phyloP scores from a whole-genome alignment of 92 coral and sea anemone species.

The Plumapathes pennacea region DNA sequence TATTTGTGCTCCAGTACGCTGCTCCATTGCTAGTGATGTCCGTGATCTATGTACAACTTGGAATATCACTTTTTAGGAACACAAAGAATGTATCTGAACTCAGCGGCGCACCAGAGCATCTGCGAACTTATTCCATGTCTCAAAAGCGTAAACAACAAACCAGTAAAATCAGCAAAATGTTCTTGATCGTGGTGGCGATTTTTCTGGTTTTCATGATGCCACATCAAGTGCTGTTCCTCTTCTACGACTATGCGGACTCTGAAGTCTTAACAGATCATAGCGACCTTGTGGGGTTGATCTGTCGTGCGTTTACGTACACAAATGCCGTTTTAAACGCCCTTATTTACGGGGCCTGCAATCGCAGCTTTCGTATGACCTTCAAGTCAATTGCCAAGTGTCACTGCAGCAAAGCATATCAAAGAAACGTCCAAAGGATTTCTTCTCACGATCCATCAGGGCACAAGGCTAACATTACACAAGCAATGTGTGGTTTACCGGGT shows the following conservation, averaged over 20 bases:
- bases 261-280: conserved; percentile 31
- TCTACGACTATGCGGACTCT: conserved; percentile 57
- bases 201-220: conserved; percentile 91
- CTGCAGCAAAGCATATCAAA: conserved; percentile 59
- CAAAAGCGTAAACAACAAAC: conserved; percentile 61
- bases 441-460: too few species aligned
- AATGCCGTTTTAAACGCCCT: conserved; percentile 79
- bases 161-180: conserved; percentile 80
- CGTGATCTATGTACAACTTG: conserved; percentile 62
- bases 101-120: conserved; percentile 2
- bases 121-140: conserved; percentile 6
- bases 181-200: conserved; percentile 72
- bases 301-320: conserved; percentile 83
- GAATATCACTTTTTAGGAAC: conserved; percentile 55
- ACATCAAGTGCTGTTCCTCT: conserved; percentile 81
- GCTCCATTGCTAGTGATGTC: conserved; percentile 72
- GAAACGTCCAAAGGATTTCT: conserved; percentile 25
- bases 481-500: too few species aligned
- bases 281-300: conserved; percentile 57
- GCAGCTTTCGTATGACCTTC: conserved; percentile 68
- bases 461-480: too few species aligned
- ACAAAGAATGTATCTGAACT: conserved; percentile 44
- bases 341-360: conserved; percentile 79
- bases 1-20: conserved; percentile 81
- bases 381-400: conserved; percentile 49